These are phyloP conservation scores for Octopus sinensis DNA, from an alignment of 1,140 invertebrate species.

Conservation along the genomic window DNA sequence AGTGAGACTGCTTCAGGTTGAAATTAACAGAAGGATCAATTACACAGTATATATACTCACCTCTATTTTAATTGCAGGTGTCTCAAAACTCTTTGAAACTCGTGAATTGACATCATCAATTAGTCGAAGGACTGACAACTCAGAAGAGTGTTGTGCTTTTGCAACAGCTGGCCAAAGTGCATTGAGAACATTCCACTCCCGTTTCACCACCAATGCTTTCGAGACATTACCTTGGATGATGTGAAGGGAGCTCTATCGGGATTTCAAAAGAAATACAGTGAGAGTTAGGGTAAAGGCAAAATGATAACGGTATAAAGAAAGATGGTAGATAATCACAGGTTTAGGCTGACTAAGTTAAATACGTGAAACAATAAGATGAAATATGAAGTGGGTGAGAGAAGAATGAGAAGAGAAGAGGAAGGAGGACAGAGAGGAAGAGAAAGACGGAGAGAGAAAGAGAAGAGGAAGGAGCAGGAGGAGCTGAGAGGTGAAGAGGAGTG, in stretches of 20 bases:
- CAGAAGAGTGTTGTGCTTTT: constrained; percentile 73
- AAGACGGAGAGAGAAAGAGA: too few relatives aligned
- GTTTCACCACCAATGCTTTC: constrained; percentile 65
- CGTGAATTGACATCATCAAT: constrained; percentile 65
- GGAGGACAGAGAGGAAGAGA: too few relatives aligned
- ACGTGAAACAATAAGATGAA: too few relatives aligned
- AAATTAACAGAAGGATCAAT: too few relatives aligned
- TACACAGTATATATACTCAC: constrained; percentile 31
- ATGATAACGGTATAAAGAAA: not conserved
- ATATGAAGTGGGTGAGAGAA: too few relatives aligned
- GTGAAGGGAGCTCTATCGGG: constrained; percentile 70
- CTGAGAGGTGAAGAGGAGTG: too few relatives aligned
- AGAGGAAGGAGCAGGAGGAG: too few relatives aligned
- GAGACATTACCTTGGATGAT: constrained; percentile 71
- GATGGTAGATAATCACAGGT: constrained; percentile 13
- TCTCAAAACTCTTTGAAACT: constrained; percentile 60
- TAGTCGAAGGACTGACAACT: constrained; percentile 73
- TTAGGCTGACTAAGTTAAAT: too few relatives aligned
- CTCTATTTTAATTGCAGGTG: constrained; percentile 57
- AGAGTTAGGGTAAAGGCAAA: not conserved
- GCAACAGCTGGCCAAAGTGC: constrained; percentile 72
- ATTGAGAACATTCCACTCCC: constrained; percentile 72
- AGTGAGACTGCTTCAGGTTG: too few relatives aligned
- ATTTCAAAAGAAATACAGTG: constrained; percentile 18
- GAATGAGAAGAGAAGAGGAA: too few relatives aligned